Base-by-base conservation (phyloP, 1,140 invertebrate genomes). In the Dolichoris vasculosae region DNA sequence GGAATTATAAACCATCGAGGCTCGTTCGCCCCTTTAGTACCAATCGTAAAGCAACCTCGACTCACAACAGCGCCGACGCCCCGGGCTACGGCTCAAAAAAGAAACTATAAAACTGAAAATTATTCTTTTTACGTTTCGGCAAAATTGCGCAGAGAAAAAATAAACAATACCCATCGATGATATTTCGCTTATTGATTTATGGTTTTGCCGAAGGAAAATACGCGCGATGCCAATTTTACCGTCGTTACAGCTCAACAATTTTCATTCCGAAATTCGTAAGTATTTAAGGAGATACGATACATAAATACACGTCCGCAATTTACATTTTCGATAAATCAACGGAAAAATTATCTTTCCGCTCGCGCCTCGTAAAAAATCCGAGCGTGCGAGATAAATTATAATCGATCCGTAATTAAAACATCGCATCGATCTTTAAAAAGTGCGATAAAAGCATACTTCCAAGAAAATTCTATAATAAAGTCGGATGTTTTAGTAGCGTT, bases 1-100 rank as follows among this genome's bases (percentile, higher is more conserved):
- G 55, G 69, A 82, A 78, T 78, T 71, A 84, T 79, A 64, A 79
- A 20, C 20, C 75, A 40, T 59, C 35, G 11, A 17, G 11, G 30
- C 2, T 13, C 32, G 46, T 32, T 30, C 26, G 30, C 2, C 6
- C 32, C 67, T 32, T 30, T 51, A 40, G 40, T 43, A 30, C 59
- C 77, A 79, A 64, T 64, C 59, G 35, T 79, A 79, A 79, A 69
- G 43, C 26, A 48, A 55, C 9, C 51, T 55, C 17, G 2, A 2
- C 51, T 55, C 8, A n/a, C n/a, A n/a, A n/a, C n/a, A n/a, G n/a
- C n/a, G 17, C 6, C 17, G 11, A 2, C 17, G 51, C 51, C 51
- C 17, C 51, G 17, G 51, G 51, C 51, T 55, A 55, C 6, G 2
- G 17, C 9, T n/a, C 30, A 59, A 38, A 55, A 26, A 78, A 48